Evolutionary conservation across 2,113 vertebrate species (phyloP), one percentile per base, ranked within the genome.

Genomic region (Morone saxatilis): DNA sequence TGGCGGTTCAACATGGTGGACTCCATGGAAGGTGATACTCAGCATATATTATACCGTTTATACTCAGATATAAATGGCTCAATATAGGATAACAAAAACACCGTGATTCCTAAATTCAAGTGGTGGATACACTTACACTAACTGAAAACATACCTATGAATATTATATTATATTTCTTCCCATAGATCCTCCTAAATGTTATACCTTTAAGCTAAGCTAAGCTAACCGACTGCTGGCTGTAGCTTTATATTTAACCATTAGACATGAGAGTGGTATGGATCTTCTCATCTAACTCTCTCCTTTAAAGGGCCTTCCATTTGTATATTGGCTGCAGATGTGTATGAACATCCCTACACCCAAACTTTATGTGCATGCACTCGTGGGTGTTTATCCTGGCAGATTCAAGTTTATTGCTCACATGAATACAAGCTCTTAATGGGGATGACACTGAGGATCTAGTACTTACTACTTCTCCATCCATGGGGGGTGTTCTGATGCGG

Each of bases 321-420:
- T 65, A n/a, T 31, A 10, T 1, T 22, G 12, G 13, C 19, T 45
- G 38, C 56, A 8, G 4, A 36, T 53, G 2, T 47, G 67, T 17
- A n/a, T 36, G 14, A 36, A 68, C 6, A 43, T 54, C 16, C 6
- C 16, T 14, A 41, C 41, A 51, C 36, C 11, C 4, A 71, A 25
- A 19, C 41, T 11, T 53, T 12, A 41, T 48, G 45, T 31, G 25
- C 11, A 57, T 5, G 56, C 62, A 2, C 72, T 62, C 14, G 45
- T 36, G 53, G 13, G 53, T 63, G 57, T 57, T 71, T 80, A 43
- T 41, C 4, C 61, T 31, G 17, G 17, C 78, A 38, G 40, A 63
- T 40, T 56, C 20, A 67, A 72, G 70, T 66, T 81, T 67, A 78
- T 63, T 40, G 38, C 6, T 75, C 75, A 66, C 25, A 48, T 66